Evolutionary conservation across 1,140 invertebrate genomes (phyloP), one percentile per base, ranked within the genome.

Genomic region (Drosophila sturtevanti): DNA sequence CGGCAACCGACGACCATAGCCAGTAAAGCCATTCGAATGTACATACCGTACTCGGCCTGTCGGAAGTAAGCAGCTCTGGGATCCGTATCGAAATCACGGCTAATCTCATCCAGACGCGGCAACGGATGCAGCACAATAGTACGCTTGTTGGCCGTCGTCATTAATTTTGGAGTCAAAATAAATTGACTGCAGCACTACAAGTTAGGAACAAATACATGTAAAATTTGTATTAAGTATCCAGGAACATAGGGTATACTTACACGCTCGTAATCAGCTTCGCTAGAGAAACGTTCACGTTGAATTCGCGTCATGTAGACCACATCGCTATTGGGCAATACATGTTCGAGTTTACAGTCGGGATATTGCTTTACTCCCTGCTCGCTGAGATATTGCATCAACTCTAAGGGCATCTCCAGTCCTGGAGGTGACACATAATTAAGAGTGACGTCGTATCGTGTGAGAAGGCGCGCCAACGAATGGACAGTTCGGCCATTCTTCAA

Each of bases 111-210:
- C 0, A 98, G 95, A 61, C 99, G 94, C 0, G 99, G 99, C 38
- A 99, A 91, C 0, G 99, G 99, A 93, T 99, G 99, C 95, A 99
- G 97, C 0, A 99, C 98, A 2, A 98, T 96, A 95, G 99, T 99
- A 70, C 95, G 96, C 68, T 95, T 95, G 77, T 98, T 98, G 0
- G 98, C 98, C 35, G 94, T 94, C 0, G 97, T 98, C 98, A 99
- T 99, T 48, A 99, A 81, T 82, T 99, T 95, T 11, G 98, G 98
- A 9, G 98, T 99, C 0, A 99, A 94, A 18, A 98, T 94, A 84
- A 97, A 97, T 52, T 96, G 93, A 4, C 98, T 97, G 91, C 96
- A 97, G 48, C 94, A 95, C 96, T 91, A 72, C 21, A 74, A 68
- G 9, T 1, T 34, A 51, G 14, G 11, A 35, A 72, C 34, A 3